These are phyloP conservation scores for Cinclus cinclus DNA, from an alignment of 2,113 vertebrate genomes.

Conservation along the genomic window DNA sequence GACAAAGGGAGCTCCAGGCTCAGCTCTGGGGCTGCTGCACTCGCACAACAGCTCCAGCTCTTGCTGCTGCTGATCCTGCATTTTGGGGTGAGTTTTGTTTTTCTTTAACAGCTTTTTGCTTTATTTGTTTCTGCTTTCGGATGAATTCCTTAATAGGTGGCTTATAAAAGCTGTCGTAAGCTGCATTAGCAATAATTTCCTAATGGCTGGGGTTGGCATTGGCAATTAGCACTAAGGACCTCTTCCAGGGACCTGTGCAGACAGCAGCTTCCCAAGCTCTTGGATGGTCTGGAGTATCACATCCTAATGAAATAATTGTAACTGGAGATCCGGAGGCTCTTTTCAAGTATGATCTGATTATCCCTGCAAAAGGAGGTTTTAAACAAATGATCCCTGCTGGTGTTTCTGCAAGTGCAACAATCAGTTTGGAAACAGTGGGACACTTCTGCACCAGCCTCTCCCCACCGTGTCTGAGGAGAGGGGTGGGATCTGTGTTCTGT, in stretches of 20 bases:
- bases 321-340: background rate
- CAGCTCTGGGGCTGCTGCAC: background rate
- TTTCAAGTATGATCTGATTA: background rate
- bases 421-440: background rate
- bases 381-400: background rate
- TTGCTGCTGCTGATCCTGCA: background rate
- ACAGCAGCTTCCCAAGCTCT: background rate
- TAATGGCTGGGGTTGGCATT: background rate
- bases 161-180: background rate
- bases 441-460: background rate
- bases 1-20: background rate
- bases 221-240: background rate
- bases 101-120: background rate
- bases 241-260: background rate
- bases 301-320: background rate
- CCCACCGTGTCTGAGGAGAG: rapidly evolving
- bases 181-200: background rate
- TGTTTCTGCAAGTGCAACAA: background rate
- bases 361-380: background rate
- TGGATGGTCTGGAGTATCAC: background rate
- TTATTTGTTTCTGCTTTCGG: background rate
- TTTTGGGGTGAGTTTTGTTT: background rate
- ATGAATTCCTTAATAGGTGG: background rate
- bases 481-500: background rate
- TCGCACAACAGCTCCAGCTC: background rate